Percentiles rank a stretch among this genome's conserved stretches.
Conservation (phyloP, 1,140 invertebrate species). For the Drosophila triauraria region DNA sequence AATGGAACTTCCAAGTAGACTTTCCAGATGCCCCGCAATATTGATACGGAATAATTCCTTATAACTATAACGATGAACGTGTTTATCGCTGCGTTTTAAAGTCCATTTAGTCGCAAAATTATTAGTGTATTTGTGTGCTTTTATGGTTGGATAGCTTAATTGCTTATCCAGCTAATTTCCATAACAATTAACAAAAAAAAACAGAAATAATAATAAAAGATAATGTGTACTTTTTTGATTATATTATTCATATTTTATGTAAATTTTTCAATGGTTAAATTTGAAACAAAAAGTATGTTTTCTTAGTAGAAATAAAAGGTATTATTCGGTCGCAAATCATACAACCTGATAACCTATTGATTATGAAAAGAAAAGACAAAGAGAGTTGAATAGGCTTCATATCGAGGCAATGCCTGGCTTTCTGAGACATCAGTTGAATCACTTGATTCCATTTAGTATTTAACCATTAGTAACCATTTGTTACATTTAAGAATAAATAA, state of each 20-base stretch:
- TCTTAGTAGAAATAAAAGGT: too few relatives aligned
- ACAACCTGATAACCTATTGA: not conserved
- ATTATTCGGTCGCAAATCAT: not conserved
- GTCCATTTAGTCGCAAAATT: slow-evolving; percentile 1
- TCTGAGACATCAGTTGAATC: not conserved
- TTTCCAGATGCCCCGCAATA: slow-evolving; percentile 5
- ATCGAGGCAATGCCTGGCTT: slow-evolving; percentile 1
- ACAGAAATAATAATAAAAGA: slow-evolving; percentile 8
- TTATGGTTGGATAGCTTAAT: slow-evolving; percentile 27
- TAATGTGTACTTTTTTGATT: not conserved
- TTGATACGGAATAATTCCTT: not conserved
- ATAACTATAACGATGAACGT: not conserved
- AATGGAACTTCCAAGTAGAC: slow-evolving; percentile 6
- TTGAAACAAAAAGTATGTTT: too few relatives aligned
- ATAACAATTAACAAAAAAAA: slow-evolving; percentile 3
- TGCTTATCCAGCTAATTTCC: slow-evolving; percentile 5
- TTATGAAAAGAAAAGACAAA: not conserved
- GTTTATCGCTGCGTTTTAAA: slow-evolving; percentile 2
- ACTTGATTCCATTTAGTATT: not conserved
- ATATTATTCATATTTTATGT: not conserved
- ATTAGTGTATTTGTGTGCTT: not conserved
- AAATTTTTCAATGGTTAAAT: not conserved
- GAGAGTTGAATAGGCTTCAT: slow-evolving; percentile 3
- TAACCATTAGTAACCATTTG: not conserved
- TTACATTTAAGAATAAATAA: slow-evolving; percentile 1